Evolutionary conservation across 2,797 vertebrate species (phyloP), one percentile per base, ranked within the genome.

Genomic region (Sebastes steindachneri): DNA sequence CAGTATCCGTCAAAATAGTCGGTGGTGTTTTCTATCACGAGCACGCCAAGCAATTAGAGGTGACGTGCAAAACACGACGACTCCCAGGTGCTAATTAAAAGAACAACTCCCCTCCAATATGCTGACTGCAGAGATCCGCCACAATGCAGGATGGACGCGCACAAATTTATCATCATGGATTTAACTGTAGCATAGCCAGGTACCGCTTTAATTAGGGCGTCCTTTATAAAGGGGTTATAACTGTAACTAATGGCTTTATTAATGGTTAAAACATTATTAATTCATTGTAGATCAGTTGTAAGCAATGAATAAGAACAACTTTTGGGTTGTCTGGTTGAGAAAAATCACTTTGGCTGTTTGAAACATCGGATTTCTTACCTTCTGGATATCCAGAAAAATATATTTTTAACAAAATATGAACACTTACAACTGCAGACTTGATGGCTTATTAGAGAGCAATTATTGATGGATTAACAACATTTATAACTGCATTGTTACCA

Each of bases 11-110:
- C 86, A 93, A 89, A 93, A 93, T 87, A 88, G 79, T 90, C 68
- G 67, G 83, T 66, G 79, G 64, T 80, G 83, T 88, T 91, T 92
- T 93, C 91, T 90, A 81, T 90, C 94, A 92, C 79, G 41, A 87
- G 87, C 82, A 85, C 73, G 94, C 87, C 89, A 96, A 92, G 90
- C 94, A 96, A 96, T 96, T 96, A 96, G 95, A 95, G 87, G 73
- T 54, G 87, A 74, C 73, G 79, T 89, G 95, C 89, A 93, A 94
- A 96, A 96, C 95, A 96, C 88, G 60, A 92, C 76, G 81, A 93
- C 94, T 93, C 88, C 87, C 85, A 88, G 89, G 88, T 86, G 95
- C 92, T 96, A 96, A 96, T 96, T 95, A 96, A 96, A 95, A 83
- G 88, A 88, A 90, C 91, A 92, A 91, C 91, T 92, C 91, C 88